Base-by-base conservation (phyloP, 2,113 vertebrate genomes). In the Lonchura striata region DNA sequence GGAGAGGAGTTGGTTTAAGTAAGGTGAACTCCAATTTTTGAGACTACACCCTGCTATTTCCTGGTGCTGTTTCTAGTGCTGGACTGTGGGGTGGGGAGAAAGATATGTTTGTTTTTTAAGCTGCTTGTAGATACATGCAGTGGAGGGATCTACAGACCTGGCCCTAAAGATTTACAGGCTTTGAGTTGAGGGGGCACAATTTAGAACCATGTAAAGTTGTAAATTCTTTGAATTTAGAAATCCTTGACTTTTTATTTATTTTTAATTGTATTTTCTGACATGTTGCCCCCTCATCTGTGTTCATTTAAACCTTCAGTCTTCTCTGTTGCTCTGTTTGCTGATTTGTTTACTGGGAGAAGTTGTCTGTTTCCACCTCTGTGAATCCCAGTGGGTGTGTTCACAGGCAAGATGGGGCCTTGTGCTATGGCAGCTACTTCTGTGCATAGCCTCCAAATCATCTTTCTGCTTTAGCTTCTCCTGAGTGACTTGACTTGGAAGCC, bases 41-140 rank as follows among this genome's bases (percentile, higher is more conserved):
- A 64, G 52, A 22, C 37, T 42, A 9, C 0, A 0, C 21, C 8
- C 30, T 84, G 33, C 47, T 23, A 15, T 53, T 9, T 79, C 20
- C 57, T 61, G 28, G 7, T 82, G 22, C 42, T 46, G 6, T 46
- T 88, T 52, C 44, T 65, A 1, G 28, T 56, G 44, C 12, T 93
- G 25, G 72, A 28, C n/a, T 24, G 24, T 27, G 30, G 47, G 47
- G 5, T 41, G 10, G 4, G n/a, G 14, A 75, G 37, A 33, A 74
- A 41, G 37, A 50, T 59, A 12, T 18, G 7, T 41, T 41, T 76
- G 24, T 0, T 44, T 68, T 72, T 78, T 50, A 53, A 41, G 35
- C 27, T 75, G 72, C 35, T 44, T 64, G 7, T 41, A 47, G 35
- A n/a, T 33, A 53, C 12, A 4, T 46, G 11, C 53, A 68, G 13